These are phyloP conservation scores for Todiramphus saurophagus DNA, from an alignment of 2,113 vertebrate species.

Conservation along the genomic window DNA sequence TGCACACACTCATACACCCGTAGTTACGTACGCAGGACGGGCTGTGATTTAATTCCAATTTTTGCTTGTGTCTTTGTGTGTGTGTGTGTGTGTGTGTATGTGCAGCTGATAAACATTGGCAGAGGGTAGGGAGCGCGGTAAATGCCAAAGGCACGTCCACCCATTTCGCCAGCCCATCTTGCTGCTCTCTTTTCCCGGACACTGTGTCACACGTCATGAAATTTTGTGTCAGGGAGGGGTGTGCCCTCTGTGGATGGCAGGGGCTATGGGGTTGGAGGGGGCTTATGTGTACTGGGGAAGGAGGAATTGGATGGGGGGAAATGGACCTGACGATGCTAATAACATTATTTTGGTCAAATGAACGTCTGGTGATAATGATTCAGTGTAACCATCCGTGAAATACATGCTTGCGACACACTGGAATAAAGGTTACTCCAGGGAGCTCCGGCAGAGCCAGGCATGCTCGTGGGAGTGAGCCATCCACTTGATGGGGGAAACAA, in stretches of 20 bases:
- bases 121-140: constrained; percentile 39
- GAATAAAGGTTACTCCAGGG: constrained; percentile 71
- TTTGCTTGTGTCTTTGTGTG: background rate
- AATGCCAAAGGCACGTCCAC: constrained; percentile 49
- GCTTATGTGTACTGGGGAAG: background rate
- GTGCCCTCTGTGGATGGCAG: background rate
- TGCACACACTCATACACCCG: background rate
- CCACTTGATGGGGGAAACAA: constrained; percentile 40
- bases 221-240: constrained; percentile 65
- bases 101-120: constrained; percentile 40
- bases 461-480: constrained; percentile 60
- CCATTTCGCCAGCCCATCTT: constrained; percentile 42
- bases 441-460: constrained; percentile 47
- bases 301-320: background rate
- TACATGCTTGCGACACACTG: constrained; percentile 73
- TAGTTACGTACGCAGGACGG: background rate
- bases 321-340: constrained; percentile 70
- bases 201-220: constrained; percentile 67
- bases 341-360: constrained; percentile 74
- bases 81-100: background rate
- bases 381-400: constrained; percentile 83
- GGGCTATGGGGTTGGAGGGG: constrained; percentile 7
- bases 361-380: constrained; percentile 79
- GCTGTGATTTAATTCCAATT: constrained; percentile 17
- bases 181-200: constrained; percentile 41